These are phyloP conservation scores for Rhinatrema bivittatum DNA, from an alignment of 2,797 vertebrate species.

Conservation along the genomic window DNA sequence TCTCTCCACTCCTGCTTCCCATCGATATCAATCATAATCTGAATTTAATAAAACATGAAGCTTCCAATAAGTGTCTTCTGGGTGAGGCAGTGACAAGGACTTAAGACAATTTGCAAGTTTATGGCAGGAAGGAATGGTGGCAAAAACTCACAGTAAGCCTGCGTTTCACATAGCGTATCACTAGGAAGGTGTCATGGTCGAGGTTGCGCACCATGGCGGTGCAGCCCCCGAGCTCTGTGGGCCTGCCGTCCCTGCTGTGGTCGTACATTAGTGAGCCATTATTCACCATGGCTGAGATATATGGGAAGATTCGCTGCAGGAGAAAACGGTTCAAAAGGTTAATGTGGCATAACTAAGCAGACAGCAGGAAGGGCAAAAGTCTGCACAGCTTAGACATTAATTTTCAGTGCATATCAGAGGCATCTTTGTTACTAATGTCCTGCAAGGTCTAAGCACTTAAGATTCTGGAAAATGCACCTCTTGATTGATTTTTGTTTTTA, in stretches of 20 bases:
- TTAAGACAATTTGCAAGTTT: too few species aligned
- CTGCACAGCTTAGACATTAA: too few species aligned
- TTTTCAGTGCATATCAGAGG: too few species aligned
- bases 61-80: too few species aligned
- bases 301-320: slow-evolving; percentile 82
- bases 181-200: slow-evolving; percentile 88
- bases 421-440: too few species aligned
- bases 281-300: slow-evolving; percentile 86
- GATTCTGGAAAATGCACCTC: too few species aligned
- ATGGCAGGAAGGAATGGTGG: too few species aligned
- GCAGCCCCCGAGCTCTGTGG: slow-evolving; percentile 86
- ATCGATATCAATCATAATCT: slow-evolving; percentile 90
- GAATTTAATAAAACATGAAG: too few species aligned
- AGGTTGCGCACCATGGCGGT: slow-evolving; percentile 89
- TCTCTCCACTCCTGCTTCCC: slow-evolving; percentile 93
- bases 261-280: slow-evolving; percentile 86
- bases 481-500: too few species aligned
- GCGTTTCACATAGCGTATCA: slow-evolving; percentile 86
- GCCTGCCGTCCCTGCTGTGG: slow-evolving; percentile 82
- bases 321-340: not conserved
- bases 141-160: slow-evolving; percentile 79
- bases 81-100: fast-evolving
- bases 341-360: too few species aligned
- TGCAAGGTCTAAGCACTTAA: too few species aligned
- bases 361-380: not conserved